Evolutionary conservation across 1,140 invertebrate species (phyloP), one percentile per base, ranked within the genome.

Genomic region (Cotesia chilonis): DNA sequence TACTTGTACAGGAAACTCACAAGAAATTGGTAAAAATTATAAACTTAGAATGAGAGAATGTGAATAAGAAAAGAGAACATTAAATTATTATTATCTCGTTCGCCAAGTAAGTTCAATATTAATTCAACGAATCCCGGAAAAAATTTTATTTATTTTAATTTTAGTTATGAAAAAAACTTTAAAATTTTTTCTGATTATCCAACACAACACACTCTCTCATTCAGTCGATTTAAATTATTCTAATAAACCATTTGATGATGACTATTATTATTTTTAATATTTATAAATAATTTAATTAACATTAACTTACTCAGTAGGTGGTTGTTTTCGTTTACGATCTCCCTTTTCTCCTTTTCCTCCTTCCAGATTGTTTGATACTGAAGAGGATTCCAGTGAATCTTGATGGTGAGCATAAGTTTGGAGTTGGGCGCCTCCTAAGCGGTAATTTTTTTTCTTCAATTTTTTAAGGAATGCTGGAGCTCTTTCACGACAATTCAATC

Each of bases 1-100:
- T 71, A 74, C 81, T 74, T 84, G 83, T 84, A 84, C 83, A 82
- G 79, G 83, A 82, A 84, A 83, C 66, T 63, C 60, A 51, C 66
- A 51, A 68, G 66, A 14, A 28, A 36, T 41, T 51, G 66, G 7
- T 68, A 28, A 20, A 68, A 51, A 66, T 38, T 66, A 66, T 51
- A 66, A 51, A 66, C 64, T 66, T 14, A 41, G 65, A 68, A 68
- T 55, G 51, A 68, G n/a, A 68, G 17, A 55, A 28, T n/a, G 35
- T 37, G 38, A 52, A 28, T 51, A 51, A 55, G 28, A 41, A 20
- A 51, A 68, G 41, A 36, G 66, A 54, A 51, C 66, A 55, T 54
- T 20, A 68, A 57, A 54, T 68, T 68, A 55, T 68, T 54, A 68
- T 68, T 41, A 41, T 47, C 7, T 6, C 47, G 66, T 35, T n/a